Conservation (phyloP, 2,113 vertebrate species). For the Tympanuchus pallidicinctus region DNA sequence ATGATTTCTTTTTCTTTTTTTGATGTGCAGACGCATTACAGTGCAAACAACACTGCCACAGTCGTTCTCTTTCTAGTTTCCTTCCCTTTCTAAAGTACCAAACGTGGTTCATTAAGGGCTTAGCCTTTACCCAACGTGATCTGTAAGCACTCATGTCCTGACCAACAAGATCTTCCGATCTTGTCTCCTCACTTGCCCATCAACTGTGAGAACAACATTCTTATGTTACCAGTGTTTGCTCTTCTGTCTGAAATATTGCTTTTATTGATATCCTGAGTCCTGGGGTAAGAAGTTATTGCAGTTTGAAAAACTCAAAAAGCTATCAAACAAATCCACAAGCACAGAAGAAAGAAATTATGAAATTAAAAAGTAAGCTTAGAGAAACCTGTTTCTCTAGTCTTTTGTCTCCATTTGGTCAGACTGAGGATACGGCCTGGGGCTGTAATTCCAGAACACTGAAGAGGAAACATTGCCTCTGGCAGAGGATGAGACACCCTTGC, state of each 20-base stretch:
- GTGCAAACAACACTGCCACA: neutral
- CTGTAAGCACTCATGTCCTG: neutral
- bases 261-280: accelerated
- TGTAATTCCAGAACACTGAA: neutral
- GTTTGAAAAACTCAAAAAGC: neutral
- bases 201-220: neutral
- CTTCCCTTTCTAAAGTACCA: neutral
- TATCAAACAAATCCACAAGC: neutral
- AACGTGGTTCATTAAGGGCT: neutral
- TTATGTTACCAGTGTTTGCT: neutral
- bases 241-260: neutral
- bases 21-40: neutral
- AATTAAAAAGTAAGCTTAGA: neutral
- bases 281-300: neutral
- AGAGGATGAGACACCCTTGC: neutral
- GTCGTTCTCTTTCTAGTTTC: neutral
- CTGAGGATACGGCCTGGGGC: neutral
- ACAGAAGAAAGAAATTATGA: neutral
- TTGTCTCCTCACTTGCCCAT: neutral
- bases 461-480: neutral
- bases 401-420: neutral
- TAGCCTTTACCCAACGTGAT: neutral
- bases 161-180: neutral
- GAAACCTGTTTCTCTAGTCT: neutral
- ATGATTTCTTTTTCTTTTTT: neutral